Conservation (phyloP, 2,113 vertebrate species). For the Fukomys damarensis region DNA sequence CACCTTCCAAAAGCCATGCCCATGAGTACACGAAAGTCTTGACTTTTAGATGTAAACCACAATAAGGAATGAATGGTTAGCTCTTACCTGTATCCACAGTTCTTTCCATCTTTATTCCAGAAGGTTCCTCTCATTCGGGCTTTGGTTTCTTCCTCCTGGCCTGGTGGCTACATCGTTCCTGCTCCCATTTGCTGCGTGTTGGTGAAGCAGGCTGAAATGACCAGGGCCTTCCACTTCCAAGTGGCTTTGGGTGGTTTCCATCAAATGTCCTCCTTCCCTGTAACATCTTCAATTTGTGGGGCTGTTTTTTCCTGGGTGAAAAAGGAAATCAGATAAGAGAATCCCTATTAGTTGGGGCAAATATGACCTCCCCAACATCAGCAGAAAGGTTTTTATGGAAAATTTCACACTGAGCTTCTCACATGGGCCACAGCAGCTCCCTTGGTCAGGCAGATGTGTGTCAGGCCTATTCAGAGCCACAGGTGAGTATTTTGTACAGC, state of each 20-base stretch:
- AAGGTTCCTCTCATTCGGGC: not conserved
- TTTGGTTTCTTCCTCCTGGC: not conserved
- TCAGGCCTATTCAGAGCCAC: not conserved
- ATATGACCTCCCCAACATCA: not conserved
- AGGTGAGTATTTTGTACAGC: not conserved
- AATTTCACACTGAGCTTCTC: not conserved
- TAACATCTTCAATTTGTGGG: not conserved
- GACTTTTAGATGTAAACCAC: not conserved
- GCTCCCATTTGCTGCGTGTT: not conserved
- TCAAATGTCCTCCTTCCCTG: not conserved
- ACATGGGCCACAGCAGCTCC: not conserved
- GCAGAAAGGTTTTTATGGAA: not conserved
- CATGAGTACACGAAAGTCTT: not conserved
- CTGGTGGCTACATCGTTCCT: not conserved
- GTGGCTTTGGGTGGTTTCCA: not conserved
- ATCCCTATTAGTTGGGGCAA: not conserved
- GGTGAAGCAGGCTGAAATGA: not conserved
- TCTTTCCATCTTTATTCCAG: not conserved
- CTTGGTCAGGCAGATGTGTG: not conserved
- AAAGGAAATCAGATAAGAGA: conserved; percentile 14
- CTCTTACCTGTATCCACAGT: not conserved
- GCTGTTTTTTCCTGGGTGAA: not conserved
- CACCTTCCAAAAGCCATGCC: not conserved
- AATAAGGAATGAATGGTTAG: not conserved
- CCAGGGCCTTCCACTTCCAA: not conserved